These are phyloP conservation scores for Bombus ignitus DNA, from an alignment of 1,140 invertebrate genomes.

Conservation along the genomic window DNA sequence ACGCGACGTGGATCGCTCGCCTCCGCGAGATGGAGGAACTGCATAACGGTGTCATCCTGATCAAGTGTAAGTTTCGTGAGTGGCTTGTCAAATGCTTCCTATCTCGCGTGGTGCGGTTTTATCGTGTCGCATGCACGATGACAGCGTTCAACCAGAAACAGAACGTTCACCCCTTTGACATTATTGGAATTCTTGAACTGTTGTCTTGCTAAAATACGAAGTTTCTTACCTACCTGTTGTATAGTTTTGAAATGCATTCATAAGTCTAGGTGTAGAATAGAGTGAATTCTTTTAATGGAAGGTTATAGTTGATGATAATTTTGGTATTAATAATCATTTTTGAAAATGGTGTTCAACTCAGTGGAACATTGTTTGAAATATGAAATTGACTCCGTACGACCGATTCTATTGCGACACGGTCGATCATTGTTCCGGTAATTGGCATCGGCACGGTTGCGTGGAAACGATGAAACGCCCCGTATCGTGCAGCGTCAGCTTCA, in stretches of 20 bases:
- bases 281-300: background rate
- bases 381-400: background rate
- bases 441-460: conserved; percentile 42
- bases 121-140: conserved; percentile 55
- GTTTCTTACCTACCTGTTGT: background rate
- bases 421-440: conserved; percentile 49
- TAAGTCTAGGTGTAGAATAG: background rate
- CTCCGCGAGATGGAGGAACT: conserved; percentile 78
- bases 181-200: background rate
- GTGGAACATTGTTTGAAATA: background rate
- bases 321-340: background rate
- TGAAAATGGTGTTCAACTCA: too few species aligned
- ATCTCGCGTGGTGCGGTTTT: background rate
- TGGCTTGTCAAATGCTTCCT: background rate
- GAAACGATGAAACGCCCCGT: conserved; percentile 41
- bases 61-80: conserved; percentile 80
- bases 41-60: conserved; percentile 81
- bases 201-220: background rate
- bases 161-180: conserved; percentile 29
- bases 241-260: background rate
- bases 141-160: conserved; percentile 72
- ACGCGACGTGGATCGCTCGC: conserved; percentile 46
- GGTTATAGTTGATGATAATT: too few species aligned
- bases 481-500: conserved; percentile 28
- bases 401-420: conserved; percentile 30